A percentile compares a stretch with the other conserved stretches of the same genome.
Evolutionary conservation across 1,140 invertebrate genomes (phyloP).

Genomic region (Cydia fagiglandana): DNA sequence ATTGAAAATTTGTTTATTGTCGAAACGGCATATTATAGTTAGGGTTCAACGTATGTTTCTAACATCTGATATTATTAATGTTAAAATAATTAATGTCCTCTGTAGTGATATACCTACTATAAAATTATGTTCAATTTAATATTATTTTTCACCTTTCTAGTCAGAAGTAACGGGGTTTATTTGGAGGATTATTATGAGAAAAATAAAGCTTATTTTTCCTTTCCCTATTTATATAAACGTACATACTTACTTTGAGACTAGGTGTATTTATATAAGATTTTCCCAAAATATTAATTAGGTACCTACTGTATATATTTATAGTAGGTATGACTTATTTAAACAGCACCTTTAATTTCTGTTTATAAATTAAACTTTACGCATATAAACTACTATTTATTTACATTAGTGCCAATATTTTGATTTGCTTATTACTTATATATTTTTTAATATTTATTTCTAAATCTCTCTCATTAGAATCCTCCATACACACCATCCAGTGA

Average conservation of each 20-base stretch:
- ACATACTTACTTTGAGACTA: no score
- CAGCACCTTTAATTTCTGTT: no score
- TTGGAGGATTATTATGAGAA: conserved; percentile 51
- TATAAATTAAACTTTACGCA: no score
- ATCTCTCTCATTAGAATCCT: conserved; percentile 44
- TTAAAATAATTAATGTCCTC: conserved; percentile 60
- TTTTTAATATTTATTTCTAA: neutral
- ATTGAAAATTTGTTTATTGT: conserved; percentile 40
- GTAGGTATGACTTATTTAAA: no score
- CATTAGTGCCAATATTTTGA: neutral
- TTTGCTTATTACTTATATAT: neutral
- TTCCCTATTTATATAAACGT: no score
- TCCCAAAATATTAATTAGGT: no score
- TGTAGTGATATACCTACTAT: conserved; percentile 48
- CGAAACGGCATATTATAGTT: conserved; percentile 43
- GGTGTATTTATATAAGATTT: no score
- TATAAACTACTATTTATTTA: no score
- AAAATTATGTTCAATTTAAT: conserved; percentile 57
- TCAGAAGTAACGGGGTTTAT: conserved; percentile 70
- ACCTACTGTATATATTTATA: no score
- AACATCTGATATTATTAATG: conserved; percentile 57
- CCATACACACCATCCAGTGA: conserved; percentile 55
- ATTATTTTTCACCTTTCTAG: conserved; percentile 70
- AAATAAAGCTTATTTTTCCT: neutral
- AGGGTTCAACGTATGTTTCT: conserved; percentile 48